phyloP scores from a whole-genome alignment of 2,888 invertebrate species.

The Ommatoiulus sabulosus region DNA sequence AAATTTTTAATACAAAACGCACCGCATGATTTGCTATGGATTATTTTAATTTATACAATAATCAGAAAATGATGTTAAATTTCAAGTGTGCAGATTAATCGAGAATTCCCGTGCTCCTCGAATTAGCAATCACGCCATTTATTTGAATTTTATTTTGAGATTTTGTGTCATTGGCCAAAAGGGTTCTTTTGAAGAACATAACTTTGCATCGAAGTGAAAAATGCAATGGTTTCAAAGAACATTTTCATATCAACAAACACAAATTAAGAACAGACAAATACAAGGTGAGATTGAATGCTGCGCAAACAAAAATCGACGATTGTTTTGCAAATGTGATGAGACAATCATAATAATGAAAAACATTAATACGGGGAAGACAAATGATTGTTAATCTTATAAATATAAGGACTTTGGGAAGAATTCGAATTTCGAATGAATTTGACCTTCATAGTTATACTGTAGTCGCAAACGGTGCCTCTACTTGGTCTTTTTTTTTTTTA shows the following conservation, averaged over 20 bases:
- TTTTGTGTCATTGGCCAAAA: too few relatives aligned
- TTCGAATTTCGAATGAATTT: not conserved
- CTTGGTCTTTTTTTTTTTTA: not conserved
- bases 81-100: not conserved
- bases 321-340: not conserved
- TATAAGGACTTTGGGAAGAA: not conserved
- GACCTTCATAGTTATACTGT: not conserved
- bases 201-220: too few relatives aligned
- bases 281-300: not conserved
- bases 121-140: not conserved
- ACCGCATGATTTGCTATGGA: not conserved
- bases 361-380: not conserved
- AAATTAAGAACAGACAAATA: not conserved
- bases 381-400: constrained; percentile 18
- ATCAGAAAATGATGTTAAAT: not conserved
- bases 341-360: not conserved
- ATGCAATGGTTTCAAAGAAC: too few relatives aligned
- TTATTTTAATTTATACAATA: not conserved
- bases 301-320: not conserved
- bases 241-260: not conserved
- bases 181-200: too few relatives aligned
- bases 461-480: not conserved
- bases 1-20: not conserved
- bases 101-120: not conserved
- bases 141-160: too few relatives aligned